Percentiles rank a stretch among this genome's conserved stretches.
Evolutionary conservation across 2,888 invertebrate species (phyloP).

Genomic region (Bimastos eiseni): DNA sequence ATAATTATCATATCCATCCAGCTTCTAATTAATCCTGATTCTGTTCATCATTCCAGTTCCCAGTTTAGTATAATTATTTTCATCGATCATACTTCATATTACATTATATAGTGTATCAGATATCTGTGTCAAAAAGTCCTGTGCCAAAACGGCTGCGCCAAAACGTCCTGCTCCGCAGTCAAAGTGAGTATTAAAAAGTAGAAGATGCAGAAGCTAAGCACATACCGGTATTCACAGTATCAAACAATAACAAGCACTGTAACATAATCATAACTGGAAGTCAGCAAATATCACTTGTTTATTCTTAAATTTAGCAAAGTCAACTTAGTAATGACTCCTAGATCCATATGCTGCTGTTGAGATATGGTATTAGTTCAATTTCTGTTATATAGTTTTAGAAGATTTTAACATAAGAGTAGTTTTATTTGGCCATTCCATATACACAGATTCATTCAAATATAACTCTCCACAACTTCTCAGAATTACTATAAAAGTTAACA

Average conservation of each 20-base stretch:
- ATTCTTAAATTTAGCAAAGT: background rate
- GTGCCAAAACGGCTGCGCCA: background rate
- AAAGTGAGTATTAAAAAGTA: background rate
- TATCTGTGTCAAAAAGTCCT: background rate
- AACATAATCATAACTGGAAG: background rate
- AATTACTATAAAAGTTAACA: background rate
- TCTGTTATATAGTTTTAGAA: background rate
- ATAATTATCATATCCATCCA: too few relatives aligned
- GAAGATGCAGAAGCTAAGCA: background rate
- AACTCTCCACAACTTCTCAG: background rate
- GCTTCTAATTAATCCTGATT: too few relatives aligned
- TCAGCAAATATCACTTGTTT: background rate
- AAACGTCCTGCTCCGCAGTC: background rate
- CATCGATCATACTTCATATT: too few relatives aligned
- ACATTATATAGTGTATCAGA: too few relatives aligned
- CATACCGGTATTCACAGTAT: background rate
- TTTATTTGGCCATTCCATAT: background rate
- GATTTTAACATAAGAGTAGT: background rate
- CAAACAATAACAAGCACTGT: background rate
- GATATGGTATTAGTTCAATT: background rate
- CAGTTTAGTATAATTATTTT: too few relatives aligned
- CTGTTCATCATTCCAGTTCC: too few relatives aligned
- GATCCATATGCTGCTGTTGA: background rate
- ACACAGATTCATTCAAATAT: too few relatives aligned
- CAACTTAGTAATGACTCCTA: background rate